phyloP scores from a whole-genome alignment of 2,888 invertebrate genomes.

The Neocrepidodera transversa region DNA sequence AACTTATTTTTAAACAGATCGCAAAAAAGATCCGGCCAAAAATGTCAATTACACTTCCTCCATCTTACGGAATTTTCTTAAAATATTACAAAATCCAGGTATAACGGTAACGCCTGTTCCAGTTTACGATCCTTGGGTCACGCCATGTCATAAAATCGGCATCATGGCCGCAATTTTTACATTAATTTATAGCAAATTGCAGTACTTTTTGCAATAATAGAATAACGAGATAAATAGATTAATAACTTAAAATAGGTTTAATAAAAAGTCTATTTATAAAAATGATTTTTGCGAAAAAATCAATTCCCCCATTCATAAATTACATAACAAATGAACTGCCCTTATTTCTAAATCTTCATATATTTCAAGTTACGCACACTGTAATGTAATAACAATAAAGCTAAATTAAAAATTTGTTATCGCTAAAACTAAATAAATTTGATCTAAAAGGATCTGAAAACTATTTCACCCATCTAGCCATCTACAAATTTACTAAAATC shows the following conservation, averaged over 20 bases:
- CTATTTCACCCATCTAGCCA: too few relatives aligned
- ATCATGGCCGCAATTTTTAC: slow-evolving; percentile 34
- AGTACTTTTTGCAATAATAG: too few relatives aligned
- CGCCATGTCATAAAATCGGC: slow-evolving; percentile 37
- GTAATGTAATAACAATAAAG: background rate
- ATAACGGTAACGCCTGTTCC: slow-evolving; percentile 12
- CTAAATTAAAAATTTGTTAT: too few relatives aligned
- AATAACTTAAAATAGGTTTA: too few relatives aligned
- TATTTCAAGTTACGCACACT: background rate
- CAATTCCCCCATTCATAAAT: slow-evolving; percentile 29
- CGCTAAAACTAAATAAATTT: too few relatives aligned
- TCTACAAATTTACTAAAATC: too few relatives aligned
- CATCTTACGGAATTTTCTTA: slow-evolving; percentile 24
- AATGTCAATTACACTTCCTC: slow-evolving; percentile 7
- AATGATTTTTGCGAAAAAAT: slow-evolving; percentile 25
- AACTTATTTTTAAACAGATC: slow-evolving; percentile 16
- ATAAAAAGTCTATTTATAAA: too few relatives aligned
- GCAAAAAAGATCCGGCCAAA: background rate
- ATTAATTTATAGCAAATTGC: background rate
- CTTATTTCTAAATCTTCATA: background rate
- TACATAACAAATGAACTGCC: slow-evolving; percentile 29
- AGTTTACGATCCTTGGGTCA: slow-evolving; percentile 28
- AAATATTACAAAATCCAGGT: slow-evolving; percentile 4
- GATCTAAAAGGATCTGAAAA: too few relatives aligned
- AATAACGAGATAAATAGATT: too few relatives aligned